Base-by-base conservation (phyloP, 2,113 vertebrate genomes). In the Siphamia tubifer region DNA sequence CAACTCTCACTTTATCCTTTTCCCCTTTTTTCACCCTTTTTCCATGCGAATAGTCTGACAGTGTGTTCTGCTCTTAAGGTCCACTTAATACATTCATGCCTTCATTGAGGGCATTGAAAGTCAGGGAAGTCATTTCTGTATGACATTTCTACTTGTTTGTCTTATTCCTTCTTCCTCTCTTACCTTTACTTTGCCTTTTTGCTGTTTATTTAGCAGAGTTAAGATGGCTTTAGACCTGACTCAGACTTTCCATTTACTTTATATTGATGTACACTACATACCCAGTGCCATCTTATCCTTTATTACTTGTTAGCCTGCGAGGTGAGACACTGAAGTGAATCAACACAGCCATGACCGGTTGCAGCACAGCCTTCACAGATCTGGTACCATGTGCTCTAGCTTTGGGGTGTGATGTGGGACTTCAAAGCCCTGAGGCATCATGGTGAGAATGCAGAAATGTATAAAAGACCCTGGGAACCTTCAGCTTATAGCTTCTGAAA, bases 241-340 rank as follows among this genome's bases (percentile, higher is more conserved):
- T n/a, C n/a, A n/a, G n/a, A n/a, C n/a, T n/a, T n/a, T n/a, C n/a
- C n/a, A n/a, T n/a, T n/a, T n/a, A n/a, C n/a, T n/a, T n/a, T n/a
- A n/a, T n/a, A n/a, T n/a, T n/a, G n/a, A n/a, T n/a, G n/a, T n/a
- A n/a, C n/a, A n/a, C n/a, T n/a, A n/a, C n/a, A n/a, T n/a, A n/a
- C n/a, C n/a, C n/a, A n/a, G n/a, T n/a, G n/a, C n/a, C n/a, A n/a
- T n/a, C 1, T 53, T 34, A 6, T 4, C 40, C 21, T 62, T 12
- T 45, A 25, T 35, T 15, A 36, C 23, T 51, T 51, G 35, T 65
- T 23, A 43, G 8, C 5, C 40, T 23, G 39, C 12, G 6, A 23
- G 62, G 48, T 39, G 43, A 51, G 31, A 34, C 45, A 27, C 2
- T 15, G 6, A 62, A 32, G 56, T 68, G 31, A 51, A 61, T 36